A percentile compares a stretch with the other conserved stretches of the same genome.
Evolutionary conservation across 2,888 invertebrate genomes (phyloP).

Genomic region (Caenorhabditis sp.): DNA sequence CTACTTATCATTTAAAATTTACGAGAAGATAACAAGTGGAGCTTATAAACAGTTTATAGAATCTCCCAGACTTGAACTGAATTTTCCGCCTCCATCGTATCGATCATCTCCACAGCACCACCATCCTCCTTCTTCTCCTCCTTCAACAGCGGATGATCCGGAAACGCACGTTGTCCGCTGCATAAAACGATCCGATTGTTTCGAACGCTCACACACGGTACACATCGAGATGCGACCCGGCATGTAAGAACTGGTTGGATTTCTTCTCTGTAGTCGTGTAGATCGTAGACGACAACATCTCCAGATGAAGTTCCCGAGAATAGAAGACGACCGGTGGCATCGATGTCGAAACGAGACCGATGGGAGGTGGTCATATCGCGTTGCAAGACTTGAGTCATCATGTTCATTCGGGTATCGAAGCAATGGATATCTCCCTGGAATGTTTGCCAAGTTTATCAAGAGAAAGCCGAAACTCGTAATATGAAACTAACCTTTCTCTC

Average conservation of each 20-base stretch:
- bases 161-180: constrained; percentile 47
- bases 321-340: constrained; percentile 18
- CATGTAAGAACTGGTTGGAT: constrained; percentile 24
- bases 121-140: constrained; percentile 22
- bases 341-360: constrained; percentile 57
- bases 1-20: neutral
- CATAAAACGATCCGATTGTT: constrained; percentile 26
- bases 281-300: constrained; percentile 41
- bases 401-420: constrained; percentile 61
- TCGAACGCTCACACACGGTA: constrained; percentile 53
- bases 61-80: constrained; percentile 56
- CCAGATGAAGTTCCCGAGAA: constrained; percentile 61
- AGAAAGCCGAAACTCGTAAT: no score
- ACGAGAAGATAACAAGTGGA: neutral
- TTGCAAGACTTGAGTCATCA: constrained; percentile 45
- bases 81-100: constrained; percentile 22
- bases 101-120: constrained; percentile 5
- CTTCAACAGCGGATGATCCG: constrained; percentile 10
- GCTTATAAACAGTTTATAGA: neutral
- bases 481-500: constrained; percentile 43
- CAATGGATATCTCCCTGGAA: constrained; percentile 62
- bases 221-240: constrained; percentile 31
- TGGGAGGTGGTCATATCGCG: constrained; percentile 43
- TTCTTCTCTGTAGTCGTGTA: constrained; percentile 27
- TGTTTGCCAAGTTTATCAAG: no score